These are phyloP conservation scores for Eleutherodactylus coqui DNA, from an alignment of 2,797 vertebrate genomes.

Conservation along the genomic window DNA sequence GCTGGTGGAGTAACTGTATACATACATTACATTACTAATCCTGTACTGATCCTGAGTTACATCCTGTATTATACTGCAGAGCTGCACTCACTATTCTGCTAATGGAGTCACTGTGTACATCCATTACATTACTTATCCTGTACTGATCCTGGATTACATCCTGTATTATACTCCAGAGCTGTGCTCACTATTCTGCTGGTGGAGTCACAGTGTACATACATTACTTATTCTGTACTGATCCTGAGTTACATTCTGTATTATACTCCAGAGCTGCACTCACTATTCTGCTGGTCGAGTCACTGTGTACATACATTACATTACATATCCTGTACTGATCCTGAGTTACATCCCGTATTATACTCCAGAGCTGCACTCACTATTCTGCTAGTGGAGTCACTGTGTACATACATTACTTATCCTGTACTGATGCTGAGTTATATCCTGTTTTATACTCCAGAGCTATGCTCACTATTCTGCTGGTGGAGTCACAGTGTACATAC, in stretches of 20 bases:
- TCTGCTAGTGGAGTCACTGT: background rate
- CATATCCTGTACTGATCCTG: background rate
- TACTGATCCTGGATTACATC: too few species aligned
- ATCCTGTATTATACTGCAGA: slow-evolving; percentile 4
- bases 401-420: slow-evolving; percentile 1
- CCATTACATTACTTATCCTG: background rate
- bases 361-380: slow-evolving; percentile 1
- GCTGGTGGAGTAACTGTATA: background rate
- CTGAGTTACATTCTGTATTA: slow-evolving; percentile 13
- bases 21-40: slow-evolving; percentile 5
- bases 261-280: slow-evolving; percentile 1
- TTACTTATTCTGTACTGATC: background rate
- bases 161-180: background rate
- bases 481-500: background rate
- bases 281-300: background rate
- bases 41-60: background rate
- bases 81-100: background rate
- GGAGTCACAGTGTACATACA: background rate
- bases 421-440: background rate
- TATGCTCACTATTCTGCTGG: background rate
- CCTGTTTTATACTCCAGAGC: slow-evolving; percentile 3
- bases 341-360: background rate
- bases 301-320: background rate
- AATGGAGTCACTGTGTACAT: background rate
- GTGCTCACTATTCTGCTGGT: background rate